Percentiles rank a stretch among this genome's conserved stretches.
phyloP scores from a whole-genome alignment of 2,888 invertebrate genomes.

The Cerceris rybyensis region DNA sequence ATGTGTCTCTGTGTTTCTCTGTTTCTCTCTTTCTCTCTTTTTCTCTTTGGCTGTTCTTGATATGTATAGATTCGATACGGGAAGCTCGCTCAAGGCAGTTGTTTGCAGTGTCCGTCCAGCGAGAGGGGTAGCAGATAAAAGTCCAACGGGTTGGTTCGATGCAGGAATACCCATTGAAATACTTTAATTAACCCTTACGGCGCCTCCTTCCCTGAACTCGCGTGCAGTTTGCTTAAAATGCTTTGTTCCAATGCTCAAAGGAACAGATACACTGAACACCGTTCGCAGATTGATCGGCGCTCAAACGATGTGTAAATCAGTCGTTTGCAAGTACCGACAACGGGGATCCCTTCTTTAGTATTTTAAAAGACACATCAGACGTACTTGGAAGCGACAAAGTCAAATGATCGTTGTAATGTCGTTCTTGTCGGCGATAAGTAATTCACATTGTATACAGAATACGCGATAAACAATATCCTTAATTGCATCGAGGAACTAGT shows the following conservation, averaged over 20 bases:
- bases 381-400: neutral
- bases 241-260: conserved; percentile 60
- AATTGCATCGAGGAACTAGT: too few species aligned
- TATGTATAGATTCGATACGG: conserved; percentile 62
- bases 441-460: too few species aligned
- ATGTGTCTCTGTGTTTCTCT: too few species aligned
- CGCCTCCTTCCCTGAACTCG: conserved; percentile 38
- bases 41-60: conserved; percentile 15
- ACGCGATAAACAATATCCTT: too few species aligned
- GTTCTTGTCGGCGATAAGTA: neutral
- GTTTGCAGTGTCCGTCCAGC: conserved; percentile 70
- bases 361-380: neutral
- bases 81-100: conserved; percentile 61
- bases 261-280: conserved; percentile 35
- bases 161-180: conserved; percentile 72
- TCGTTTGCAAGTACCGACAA: conserved; percentile 34
- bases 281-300: conserved; percentile 45
- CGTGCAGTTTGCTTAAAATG: conserved; percentile 64
- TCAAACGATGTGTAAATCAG: conserved; percentile 62
- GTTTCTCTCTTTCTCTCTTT: too few species aligned
- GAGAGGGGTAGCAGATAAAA: conserved; percentile 68
- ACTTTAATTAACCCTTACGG: conserved; percentile 75
- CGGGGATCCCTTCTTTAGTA: neutral
- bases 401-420: neutral
- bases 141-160: conserved; percentile 65